Base-by-base conservation (phyloP, 2,888 invertebrate species). In the Laspeyria flexula region DNA sequence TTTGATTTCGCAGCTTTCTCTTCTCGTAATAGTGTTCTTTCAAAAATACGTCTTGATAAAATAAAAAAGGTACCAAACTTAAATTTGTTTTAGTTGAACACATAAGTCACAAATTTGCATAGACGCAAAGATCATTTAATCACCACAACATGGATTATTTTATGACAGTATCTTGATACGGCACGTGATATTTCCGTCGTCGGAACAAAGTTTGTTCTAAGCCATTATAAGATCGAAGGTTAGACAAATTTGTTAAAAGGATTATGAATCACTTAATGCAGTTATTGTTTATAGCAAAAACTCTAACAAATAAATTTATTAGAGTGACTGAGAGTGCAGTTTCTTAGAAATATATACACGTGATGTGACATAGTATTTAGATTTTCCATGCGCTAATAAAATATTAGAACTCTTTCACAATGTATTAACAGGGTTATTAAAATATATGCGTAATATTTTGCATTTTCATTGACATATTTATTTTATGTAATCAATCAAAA, bases 151-250 rank as follows among this genome's bases (percentile, higher is more conserved):
- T 43, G 58, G 77, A 74, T 77, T 77, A 73, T 55, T 61, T 66
- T 44, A 34, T 44, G 63, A 71, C 73, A 62, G 53, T 77, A 75
- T 77, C 77, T 67, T 62, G 63, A 58, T 65, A 62, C 18, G 38
- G 44, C 48, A 60, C 66, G 52, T 64, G 76, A 75, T 68, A 70
- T 72, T 76, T 78, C 77, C 77, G 75, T 58, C 65, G 58, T 50
- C 46, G 7, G 44, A 44, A 53, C 63, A 63, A 71, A 73, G 64
- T 70, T 69, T 73, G 63, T 63, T 61, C 49, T 65, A 60, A 58
- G 48, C 60, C 53, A 55, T 3, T 42, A 63, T 38, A 45, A 51
- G 42, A 51, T 61, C 43, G 56, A 73, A 75, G 71, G 69, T 60
- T 60, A 65, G 16, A 55, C 52, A 48, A 68, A 71, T 60, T 53